Evolutionary conservation across 2,113 vertebrate species (phyloP).

Genomic region (Aspiorhynchus laticeps): DNA sequence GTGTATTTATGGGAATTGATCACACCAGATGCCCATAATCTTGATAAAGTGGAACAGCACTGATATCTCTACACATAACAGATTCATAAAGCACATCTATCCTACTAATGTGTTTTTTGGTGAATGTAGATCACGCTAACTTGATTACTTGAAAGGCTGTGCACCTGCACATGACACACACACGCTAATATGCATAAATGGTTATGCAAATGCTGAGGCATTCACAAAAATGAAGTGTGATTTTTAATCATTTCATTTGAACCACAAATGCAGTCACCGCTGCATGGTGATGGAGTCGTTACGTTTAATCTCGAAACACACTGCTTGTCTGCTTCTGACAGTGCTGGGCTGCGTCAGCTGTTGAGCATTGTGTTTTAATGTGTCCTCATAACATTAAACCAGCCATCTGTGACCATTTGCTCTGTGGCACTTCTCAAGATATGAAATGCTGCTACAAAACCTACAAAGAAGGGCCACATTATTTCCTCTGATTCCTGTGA

Average conservation of each 20-base stretch:
- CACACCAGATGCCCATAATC: slow-evolving; percentile 24
- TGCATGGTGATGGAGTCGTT: background rate
- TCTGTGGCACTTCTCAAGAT: slow-evolving; percentile 38
- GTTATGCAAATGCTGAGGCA: background rate
- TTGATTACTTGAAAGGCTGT: slow-evolving; percentile 15
- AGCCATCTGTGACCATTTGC: slow-evolving; percentile 45
- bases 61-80: slow-evolving; percentile 20
- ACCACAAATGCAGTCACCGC: background rate
- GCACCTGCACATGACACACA: slow-evolving; percentile 8
- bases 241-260: background rate
- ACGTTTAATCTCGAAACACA: background rate
- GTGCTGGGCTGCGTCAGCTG: slow-evolving; percentile 32
- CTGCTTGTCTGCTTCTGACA: slow-evolving; percentile 11
- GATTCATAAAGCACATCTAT: slow-evolving; percentile 6
- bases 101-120: background rate
- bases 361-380: slow-evolving; percentile 49
- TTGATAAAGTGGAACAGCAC: slow-evolving; percentile 4
- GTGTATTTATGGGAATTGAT: slow-evolving; percentile 21
- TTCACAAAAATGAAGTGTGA: slow-evolving; percentile 10
- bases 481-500: slow-evolving; percentile 6
- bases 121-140: background rate
- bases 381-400: slow-evolving; percentile 20
- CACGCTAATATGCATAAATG: background rate
- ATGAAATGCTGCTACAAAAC: slow-evolving; percentile 43
- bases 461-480: slow-evolving; percentile 1